These are phyloP conservation scores for Phoebastria nigripes DNA, from an alignment of 2,797 vertebrate species.

Conservation along the genomic window DNA sequence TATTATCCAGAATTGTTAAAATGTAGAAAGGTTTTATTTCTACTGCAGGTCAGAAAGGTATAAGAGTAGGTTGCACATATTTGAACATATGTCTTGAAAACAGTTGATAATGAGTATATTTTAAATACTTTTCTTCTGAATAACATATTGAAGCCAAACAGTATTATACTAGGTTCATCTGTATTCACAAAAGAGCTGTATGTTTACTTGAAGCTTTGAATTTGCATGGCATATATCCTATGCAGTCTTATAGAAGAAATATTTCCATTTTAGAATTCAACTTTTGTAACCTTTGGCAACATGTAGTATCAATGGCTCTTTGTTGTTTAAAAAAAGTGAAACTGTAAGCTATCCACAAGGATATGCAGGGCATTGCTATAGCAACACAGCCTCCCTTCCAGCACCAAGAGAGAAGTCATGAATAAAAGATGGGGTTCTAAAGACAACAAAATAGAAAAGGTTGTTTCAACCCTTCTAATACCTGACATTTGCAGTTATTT, in stretches of 20 bases:
- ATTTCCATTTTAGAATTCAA: slow-evolving; percentile 83
- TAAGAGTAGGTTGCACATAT: background rate
- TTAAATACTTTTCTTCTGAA: slow-evolving; percentile 68
- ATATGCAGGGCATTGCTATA: slow-evolving; percentile 83
- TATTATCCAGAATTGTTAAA: slow-evolving; percentile 62
- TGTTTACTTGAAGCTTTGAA: slow-evolving; percentile 72
- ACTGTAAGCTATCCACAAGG: slow-evolving; percentile 81
- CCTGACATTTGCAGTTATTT: slow-evolving; percentile 80
- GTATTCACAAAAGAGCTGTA: slow-evolving; percentile 63
- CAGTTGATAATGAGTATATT: slow-evolving; percentile 56
- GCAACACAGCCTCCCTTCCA: slow-evolving; percentile 80
- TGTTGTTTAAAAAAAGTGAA: slow-evolving; percentile 81
- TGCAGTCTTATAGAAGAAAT: slow-evolving; percentile 73
- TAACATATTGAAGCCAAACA: slow-evolving; percentile 64
- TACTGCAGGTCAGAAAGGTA: background rate
- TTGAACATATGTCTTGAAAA: slow-evolving; percentile 15
- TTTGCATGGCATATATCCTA: slow-evolving; percentile 67
- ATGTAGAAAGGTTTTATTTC: slow-evolving; percentile 10
- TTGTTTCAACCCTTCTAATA: slow-evolving; percentile 79
- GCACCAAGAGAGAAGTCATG: slow-evolving; percentile 78
- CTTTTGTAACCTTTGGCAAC: slow-evolving; percentile 82
- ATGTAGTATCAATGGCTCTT: slow-evolving; percentile 80
- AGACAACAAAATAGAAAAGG: slow-evolving; percentile 81
- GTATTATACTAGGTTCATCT: slow-evolving; percentile 61
- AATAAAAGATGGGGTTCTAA: slow-evolving; percentile 82